Conservation (phyloP, 2,888 invertebrate species). For the Conops quadrifasciatus region DNA sequence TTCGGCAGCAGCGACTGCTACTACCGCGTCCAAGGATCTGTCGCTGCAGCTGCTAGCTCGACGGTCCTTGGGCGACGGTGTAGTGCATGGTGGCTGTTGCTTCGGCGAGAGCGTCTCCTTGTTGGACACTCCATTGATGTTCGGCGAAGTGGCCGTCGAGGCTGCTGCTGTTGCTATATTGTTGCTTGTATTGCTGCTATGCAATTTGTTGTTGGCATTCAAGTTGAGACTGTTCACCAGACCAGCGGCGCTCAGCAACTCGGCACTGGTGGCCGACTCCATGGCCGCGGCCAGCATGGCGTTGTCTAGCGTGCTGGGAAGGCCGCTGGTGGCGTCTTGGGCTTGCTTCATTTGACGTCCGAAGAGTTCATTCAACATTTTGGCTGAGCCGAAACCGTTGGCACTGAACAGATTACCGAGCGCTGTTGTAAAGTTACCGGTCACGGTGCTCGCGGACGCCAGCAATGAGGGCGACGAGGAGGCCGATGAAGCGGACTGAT, state of each 20-base stretch:
- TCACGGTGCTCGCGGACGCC: constrained; percentile 51
- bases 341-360: constrained; percentile 82
- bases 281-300: constrained; percentile 64
- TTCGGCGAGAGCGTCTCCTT: constrained; percentile 28
- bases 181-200: constrained; percentile 52
- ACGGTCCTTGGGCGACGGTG: constrained; percentile 47
- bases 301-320: constrained; percentile 66
- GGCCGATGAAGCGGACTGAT: constrained; percentile 37
- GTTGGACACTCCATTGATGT: constrained; percentile 20
- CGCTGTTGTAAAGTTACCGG: constrained; percentile 53
- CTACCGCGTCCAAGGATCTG: constrained; percentile 65
- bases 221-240: constrained; percentile 52
- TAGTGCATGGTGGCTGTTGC: constrained; percentile 7
- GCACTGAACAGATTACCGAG: constrained; percentile 75
- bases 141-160: constrained; percentile 16
- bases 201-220: constrained; percentile 54
- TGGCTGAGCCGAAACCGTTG: constrained; percentile 85
- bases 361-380: constrained; percentile 90
- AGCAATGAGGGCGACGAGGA: constrained; percentile 51
- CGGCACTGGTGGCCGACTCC: constrained; percentile 64
- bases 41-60: constrained; percentile 59
- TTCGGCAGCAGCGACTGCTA: constrained; percentile 53
- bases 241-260: constrained; percentile 64
- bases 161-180: constrained; percentile 44
- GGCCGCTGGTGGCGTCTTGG: constrained; percentile 68